Base-by-base conservation (phyloP, 2,797 vertebrate species). In the Linurgus olivaceus region DNA sequence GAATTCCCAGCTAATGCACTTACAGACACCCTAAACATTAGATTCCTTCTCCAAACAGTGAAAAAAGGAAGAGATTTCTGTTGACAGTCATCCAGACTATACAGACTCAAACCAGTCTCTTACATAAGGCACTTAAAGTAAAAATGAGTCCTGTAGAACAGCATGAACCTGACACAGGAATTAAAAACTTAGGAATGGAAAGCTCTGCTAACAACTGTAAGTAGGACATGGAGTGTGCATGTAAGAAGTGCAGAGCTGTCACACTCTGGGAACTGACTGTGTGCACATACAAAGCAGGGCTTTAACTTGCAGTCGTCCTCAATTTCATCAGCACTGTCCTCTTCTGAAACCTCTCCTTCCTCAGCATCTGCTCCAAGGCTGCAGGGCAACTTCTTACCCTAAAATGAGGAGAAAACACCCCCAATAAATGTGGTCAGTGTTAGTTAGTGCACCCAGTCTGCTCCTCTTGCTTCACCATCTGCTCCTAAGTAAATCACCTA, bases 251-350 rank as follows among this genome's bases (percentile, higher is more conserved):
- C 10, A 52, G 58, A 45, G 63, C 35, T 48, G 37, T 9, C 67
- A 29, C 17, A 48, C 26, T 31, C 48, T 59, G 75, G 72, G 68
- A 63, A 15, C n/a, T 11, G 44, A 20, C 42, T 40, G n/a, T 15
- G 19, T 79, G 62, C 29, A 97, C 99, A 98, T 98, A 99, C 99
- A 84, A 98, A 99, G 92, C 98, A 99, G 93, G 98, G 97, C 91
- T 99, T 99, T 70, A 99, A 97, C 93, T 99, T 99, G 98, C 99
- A 99, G 90, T 99, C 99, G 0, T 99, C 99, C 97, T 99, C 99
- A 37, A 99, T 99, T 97, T 99, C 99, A 97, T 99, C 99, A 18
- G 99, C 99, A 4, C 99, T 99, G 94, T 99, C 99, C 93, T 99
- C 99, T 44, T 99, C 99, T 3, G 99, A 99, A 77, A 99, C 99